Evolutionary conservation across 2,113 vertebrate species (phyloP).

Genomic region (Vidua macroura): DNA sequence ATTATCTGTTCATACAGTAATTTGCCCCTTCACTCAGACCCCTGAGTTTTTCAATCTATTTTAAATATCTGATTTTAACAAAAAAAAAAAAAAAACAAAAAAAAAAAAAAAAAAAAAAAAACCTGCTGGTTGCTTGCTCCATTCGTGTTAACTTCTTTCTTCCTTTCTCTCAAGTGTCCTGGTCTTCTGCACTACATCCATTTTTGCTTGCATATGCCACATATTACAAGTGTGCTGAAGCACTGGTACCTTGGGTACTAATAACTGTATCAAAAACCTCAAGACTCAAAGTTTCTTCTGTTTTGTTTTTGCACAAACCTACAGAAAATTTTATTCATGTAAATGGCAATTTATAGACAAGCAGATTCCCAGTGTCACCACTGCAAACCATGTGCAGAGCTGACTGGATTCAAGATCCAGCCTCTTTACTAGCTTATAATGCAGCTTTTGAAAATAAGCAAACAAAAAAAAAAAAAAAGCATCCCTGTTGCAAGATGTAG

Average conservation of each 20-base stretch:
- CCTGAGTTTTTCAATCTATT: neutral
- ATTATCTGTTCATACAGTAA: fast-evolving
- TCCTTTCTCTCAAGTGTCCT: neutral
- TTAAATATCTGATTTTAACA: neutral
- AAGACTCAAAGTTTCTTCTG: neutral
- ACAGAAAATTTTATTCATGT: neutral
- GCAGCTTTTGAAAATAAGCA: neutral
- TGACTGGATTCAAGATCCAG: neutral
- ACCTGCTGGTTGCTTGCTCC: neutral
- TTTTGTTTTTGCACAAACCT: neutral
- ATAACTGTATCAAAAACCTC: neutral
- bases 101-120: neutral
- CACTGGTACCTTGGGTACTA: neutral
- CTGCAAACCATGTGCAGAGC: neutral
- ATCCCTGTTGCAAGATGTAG: neutral
- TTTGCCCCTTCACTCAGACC: neutral
- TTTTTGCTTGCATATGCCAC: neutral
- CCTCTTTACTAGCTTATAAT: neutral
- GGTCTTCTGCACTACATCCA: neutral
- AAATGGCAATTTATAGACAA: neutral
- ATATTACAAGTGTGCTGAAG: neutral
- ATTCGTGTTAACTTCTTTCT: neutral
- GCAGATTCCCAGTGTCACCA: neutral
- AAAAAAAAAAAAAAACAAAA: neutral
- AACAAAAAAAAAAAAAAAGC: too few relatives aligned